These are phyloP conservation scores for Phyllotreta striolata DNA, from an alignment of 2,888 invertebrate species.

Conservation along the genomic window DNA sequence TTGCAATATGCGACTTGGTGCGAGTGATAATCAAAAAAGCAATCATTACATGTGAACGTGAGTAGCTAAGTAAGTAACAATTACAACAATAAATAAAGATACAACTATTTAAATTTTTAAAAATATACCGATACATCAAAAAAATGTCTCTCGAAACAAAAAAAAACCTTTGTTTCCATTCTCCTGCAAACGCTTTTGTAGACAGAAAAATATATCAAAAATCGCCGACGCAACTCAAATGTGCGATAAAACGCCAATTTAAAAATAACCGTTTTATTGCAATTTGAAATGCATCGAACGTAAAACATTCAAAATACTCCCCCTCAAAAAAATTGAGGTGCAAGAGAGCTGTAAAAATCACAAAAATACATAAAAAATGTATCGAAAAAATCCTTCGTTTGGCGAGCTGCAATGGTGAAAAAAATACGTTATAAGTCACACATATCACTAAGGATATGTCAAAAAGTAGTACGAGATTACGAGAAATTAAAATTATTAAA, in stretches of 20 bases:
- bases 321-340: conserved; percentile 45
- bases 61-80: conserved; percentile 65
- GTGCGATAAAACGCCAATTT: conserved; percentile 9
- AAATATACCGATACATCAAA: conserved; percentile 45
- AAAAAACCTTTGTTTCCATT: conserved; percentile 58
- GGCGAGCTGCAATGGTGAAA: conserved; percentile 62
- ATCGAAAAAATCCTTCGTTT: conserved; percentile 50
- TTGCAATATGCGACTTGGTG: conserved; percentile 62
- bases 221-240: conserved; percentile 31
- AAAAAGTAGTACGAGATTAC: conserved; percentile 51
- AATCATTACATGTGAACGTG: conserved; percentile 79
- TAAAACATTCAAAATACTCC: conserved; percentile 39
- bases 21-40: conserved; percentile 60
- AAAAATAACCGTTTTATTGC: conserved; percentile 1
- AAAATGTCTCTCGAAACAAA: conserved; percentile 43
- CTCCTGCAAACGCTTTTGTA: conserved; percentile 65
- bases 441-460: conserved; percentile 62
- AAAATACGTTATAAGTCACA: conserved; percentile 57
- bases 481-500: conserved; percentile 30
- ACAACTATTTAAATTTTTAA: conserved; percentile 44
- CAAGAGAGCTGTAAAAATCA: conserved; percentile 55
- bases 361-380: conserved; percentile 50
- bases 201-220: conserved; percentile 57
- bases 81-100: conserved; percentile 56
- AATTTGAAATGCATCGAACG: conserved; percentile 33